Evolutionary conservation across 2,113 vertebrate species (phyloP).

Genomic region (Coturnix japonica): DNA sequence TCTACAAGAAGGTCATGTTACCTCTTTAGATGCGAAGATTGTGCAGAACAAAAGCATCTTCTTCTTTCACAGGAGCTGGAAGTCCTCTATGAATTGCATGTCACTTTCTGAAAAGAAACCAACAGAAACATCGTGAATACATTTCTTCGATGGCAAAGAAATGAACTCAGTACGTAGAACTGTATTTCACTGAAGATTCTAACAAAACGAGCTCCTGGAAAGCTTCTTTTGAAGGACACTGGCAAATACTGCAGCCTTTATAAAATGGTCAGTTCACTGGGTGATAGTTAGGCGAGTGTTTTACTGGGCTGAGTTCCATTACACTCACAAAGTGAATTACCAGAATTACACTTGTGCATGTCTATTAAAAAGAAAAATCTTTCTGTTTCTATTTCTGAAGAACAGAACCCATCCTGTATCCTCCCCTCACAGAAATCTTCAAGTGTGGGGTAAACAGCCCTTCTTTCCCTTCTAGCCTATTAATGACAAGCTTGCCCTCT

Average conservation of each 20-base stretch:
- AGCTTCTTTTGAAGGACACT: neutral
- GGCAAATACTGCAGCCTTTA: neutral
- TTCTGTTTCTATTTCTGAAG: neutral
- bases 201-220: neutral
- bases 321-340: neutral
- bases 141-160: neutral
- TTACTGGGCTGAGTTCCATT: neutral
- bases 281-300: neutral
- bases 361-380: neutral
- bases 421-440: neutral
- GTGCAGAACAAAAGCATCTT: neutral
- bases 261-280: neutral
- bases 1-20: slow-evolving; percentile 1
- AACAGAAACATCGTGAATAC: neutral
- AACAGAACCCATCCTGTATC: neutral
- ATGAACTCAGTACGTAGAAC: neutral
- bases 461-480: neutral
- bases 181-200: neutral
- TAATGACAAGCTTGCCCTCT: neutral
- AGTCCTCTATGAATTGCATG: neutral
- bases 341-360: neutral
- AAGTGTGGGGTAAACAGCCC: neutral
- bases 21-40: neutral
- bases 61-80: neutral
- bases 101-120: neutral